phyloP scores from a whole-genome alignment of 2,888 invertebrate genomes.

The Frankliniella intonsa region DNA sequence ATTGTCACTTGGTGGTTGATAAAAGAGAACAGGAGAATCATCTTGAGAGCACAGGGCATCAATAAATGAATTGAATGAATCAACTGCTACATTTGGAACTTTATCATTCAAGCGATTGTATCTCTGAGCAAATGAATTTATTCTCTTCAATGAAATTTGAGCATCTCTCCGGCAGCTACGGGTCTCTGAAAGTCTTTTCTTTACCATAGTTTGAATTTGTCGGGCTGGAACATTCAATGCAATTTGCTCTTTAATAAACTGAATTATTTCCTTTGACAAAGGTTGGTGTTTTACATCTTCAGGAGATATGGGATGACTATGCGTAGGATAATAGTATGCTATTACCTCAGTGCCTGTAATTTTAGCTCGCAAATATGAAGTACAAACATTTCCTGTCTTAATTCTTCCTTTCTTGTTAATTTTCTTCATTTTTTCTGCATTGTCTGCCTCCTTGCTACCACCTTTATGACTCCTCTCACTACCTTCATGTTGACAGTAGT shows the following conservation, averaged over 20 bases:
- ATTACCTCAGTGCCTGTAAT: background rate
- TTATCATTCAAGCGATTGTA: background rate
- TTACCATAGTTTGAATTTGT: slow-evolving; percentile 2
- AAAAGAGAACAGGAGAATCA: background rate
- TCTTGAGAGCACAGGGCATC: background rate
- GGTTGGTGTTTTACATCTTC: slow-evolving; percentile 1
- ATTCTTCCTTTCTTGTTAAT: background rate
- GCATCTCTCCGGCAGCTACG: background rate
- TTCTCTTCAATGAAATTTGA: background rate
- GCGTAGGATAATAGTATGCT: background rate
- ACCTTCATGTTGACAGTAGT: background rate
- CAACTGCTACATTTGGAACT: background rate
- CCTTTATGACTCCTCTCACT: background rate
- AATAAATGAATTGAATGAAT: background rate
- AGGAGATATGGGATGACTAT: background rate
- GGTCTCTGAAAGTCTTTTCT: background rate
- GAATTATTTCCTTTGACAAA: background rate
- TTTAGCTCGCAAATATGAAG: background rate
- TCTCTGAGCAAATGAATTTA: background rate
- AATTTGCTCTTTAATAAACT: background rate
- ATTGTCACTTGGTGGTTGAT: background rate
- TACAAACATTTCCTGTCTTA: background rate
- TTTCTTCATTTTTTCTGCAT: background rate
- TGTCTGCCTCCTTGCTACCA: background rate
- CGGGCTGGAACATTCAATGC: background rate